Conservation (phyloP, 2,113 vertebrate genomes). For the Micronycteris hirsuta region DNA sequence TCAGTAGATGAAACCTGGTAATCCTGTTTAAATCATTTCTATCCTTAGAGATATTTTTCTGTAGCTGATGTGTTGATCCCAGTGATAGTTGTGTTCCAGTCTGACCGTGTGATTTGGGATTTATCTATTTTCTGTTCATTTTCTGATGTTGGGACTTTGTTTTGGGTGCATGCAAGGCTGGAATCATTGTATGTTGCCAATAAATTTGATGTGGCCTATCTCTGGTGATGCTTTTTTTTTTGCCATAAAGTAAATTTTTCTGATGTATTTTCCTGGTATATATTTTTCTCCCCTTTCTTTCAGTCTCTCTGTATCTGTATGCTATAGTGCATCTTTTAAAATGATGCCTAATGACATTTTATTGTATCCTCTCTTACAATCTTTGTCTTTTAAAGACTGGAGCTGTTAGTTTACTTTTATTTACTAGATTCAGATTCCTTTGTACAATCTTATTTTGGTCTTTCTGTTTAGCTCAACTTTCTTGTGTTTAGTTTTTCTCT, state of each 20-base stretch:
- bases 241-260: not conserved
- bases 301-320: not conserved
- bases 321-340: not conserved
- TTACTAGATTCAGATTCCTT: not conserved
- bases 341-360: not conserved
- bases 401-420: not conserved
- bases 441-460: not conserved
- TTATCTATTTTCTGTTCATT: not conserved
- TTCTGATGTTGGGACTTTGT: not conserved
- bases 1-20: not conserved
- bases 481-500: not conserved
- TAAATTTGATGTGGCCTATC: not conserved
- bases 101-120: not conserved
- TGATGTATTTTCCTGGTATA: not conserved
- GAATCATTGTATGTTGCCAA: not conserved
- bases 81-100: not conserved
- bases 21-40: not conserved
- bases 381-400: not conserved
- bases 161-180: not conserved
- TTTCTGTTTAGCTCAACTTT: not conserved
- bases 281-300: not conserved
- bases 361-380: not conserved
- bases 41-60: not conserved
- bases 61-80: not conserved
- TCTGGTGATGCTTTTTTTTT: not conserved